Evolutionary conservation across 2,797 vertebrate genomes (phyloP).

Genomic region (Triplophysa bombifrons): DNA sequence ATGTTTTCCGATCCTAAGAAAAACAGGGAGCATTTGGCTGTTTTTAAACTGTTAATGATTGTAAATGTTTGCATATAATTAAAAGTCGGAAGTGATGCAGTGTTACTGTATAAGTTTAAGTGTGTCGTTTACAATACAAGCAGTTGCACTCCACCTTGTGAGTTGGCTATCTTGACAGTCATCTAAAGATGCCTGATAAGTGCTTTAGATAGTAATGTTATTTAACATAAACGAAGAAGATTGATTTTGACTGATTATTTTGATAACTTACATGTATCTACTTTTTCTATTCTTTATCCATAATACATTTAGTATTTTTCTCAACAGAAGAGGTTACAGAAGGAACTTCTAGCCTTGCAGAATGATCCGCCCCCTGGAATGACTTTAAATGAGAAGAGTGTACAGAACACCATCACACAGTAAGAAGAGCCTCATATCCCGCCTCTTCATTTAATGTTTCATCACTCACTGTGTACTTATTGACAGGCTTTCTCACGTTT

Average conservation of each 20-base stretch:
- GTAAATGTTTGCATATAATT: neutral
- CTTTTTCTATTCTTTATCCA: neutral
- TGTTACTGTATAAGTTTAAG: neutral
- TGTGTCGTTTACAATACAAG: neutral
- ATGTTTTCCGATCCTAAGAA: too few relatives aligned
- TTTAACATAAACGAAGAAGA: neutral
- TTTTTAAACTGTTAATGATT: neutral
- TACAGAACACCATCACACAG: conserved; percentile 99
- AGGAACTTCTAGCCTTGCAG: conserved; percentile 98
- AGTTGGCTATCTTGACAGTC: too few relatives aligned
- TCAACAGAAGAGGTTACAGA: conserved; percentile 93
- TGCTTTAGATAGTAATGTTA: neutral
- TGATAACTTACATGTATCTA: neutral
- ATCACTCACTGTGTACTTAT: conserved; percentile 18
- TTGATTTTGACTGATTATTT: neutral
- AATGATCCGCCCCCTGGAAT: conserved; percentile 98
- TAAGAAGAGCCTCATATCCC: conserved; percentile 73
- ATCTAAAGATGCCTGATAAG: neutral
- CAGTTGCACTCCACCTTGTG: neutral
- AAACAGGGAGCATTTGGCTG: neutral
- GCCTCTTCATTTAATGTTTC: conserved; percentile 17
- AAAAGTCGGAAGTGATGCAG: neutral
- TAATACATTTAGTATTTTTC: conserved; percentile 63
- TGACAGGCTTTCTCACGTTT: conserved; percentile 4
- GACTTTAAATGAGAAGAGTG: conserved; percentile 98